Conservation (phyloP, 2,113 vertebrate species). For the Tupaia chinensis region DNA sequence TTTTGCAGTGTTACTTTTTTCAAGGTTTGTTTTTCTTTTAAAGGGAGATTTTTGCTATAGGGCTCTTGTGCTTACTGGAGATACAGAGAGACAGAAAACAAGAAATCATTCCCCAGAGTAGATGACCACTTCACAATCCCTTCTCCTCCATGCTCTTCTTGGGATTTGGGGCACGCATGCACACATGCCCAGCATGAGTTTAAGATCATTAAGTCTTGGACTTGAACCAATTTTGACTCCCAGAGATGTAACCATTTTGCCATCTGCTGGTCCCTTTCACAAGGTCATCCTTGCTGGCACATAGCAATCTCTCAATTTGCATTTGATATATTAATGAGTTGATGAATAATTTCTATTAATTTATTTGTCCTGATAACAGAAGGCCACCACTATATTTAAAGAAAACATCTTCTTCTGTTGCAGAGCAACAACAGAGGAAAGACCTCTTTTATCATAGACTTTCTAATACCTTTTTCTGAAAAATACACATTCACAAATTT, state of each 20-base stretch:
- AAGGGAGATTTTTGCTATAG: too few species aligned
- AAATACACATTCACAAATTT: slow-evolving; percentile 31
- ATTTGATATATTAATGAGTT: neutral
- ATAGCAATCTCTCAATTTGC: slow-evolving; percentile 37
- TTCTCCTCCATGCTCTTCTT: too few species aligned
- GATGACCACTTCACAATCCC: too few species aligned
- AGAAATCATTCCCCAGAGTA: too few species aligned
- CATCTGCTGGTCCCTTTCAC: too few species aligned
- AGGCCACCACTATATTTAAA: neutral
- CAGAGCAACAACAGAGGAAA: neutral
- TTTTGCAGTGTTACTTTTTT: neutral
- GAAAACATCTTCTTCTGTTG: slow-evolving; percentile 27
- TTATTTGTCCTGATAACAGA: slow-evolving; percentile 32
- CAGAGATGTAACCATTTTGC: too few species aligned
- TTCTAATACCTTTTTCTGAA: slow-evolving; percentile 1
- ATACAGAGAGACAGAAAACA: too few species aligned
- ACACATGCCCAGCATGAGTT: too few species aligned
- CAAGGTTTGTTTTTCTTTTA: neutral
- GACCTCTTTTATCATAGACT: neutral
- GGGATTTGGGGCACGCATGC: too few species aligned
- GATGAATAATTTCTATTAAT: neutral
- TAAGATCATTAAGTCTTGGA: too few species aligned
- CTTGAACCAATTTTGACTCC: too few species aligned
- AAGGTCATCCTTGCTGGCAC: neutral
- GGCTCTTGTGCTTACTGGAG: too few species aligned